Evolutionary conservation across 35 echinoderm and acorn worm species (phyloP), one percentile per base, ranked within the genome.

Genomic region (Apostichopus parvimensis): DNA sequence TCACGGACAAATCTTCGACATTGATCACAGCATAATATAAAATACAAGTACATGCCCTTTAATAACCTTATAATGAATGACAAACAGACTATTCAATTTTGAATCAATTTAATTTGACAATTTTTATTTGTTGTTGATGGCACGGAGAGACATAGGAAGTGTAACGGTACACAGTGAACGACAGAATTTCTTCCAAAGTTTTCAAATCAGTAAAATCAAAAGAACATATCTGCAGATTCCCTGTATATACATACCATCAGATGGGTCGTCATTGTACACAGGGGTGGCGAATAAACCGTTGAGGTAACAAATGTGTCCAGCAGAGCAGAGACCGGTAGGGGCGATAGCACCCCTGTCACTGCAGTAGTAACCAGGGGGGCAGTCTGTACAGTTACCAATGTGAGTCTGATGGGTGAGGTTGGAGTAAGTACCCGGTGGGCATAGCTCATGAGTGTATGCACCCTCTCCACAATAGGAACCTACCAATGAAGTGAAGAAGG

Each of bases 331-430:
- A 6, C 80, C 97, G 4, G 93, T 93, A 8, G 84, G 93, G 22
- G 66, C 79, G 0, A 90, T 96, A 54, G 87, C 91, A 0, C 92
- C 97, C 15, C 87, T 55, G 53, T 96, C 93, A 54, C 88, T 92
- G 78, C 97, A 98, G 92, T 96, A 98, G 64, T 93, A 90, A 11
- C 97, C 97, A 8, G 86, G 71, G 23, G 95, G 94, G 75, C 97
- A 98, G 73, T 93, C 93, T 8, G 97, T 98, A 53, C 97, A 98
- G 83, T 98, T 98, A 73, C 96, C 95, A 52, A 93, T 77, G 91
- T 92, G 91, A 5, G 85, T 93, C 89, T 96, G 94, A 73, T 98
- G 91, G 13, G 92, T 90, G 3, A 93, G 78, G 10, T 92, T 86
- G 4, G 92, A 94, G 87, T 89, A 98, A 21, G 90, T 93, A 2